A percentile compares a stretch with the other conserved stretches of the same genome.
phyloP scores from a whole-genome alignment of 2,113 vertebrate genomes.

The Genyomyrus donnyi region DNA sequence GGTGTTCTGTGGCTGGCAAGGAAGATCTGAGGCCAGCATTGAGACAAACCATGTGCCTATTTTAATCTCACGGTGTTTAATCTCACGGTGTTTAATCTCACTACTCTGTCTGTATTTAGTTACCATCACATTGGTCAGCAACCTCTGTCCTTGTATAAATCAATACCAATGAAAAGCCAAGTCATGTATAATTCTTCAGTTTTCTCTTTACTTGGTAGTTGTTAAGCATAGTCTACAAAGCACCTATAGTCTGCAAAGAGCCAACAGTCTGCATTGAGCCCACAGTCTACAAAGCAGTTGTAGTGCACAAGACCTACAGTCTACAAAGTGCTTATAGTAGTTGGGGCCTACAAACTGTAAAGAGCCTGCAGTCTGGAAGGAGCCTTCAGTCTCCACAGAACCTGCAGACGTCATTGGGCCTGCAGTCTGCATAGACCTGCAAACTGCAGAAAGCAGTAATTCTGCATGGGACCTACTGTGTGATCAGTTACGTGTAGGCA shows the following conservation, averaged over 20 bases:
- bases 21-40: not conserved
- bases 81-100: not conserved
- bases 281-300: not conserved
- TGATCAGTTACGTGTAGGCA: not conserved
- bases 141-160: not conserved
- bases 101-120: not conserved
- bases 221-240: not conserved
- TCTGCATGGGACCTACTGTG: not conserved
- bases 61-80: not conserved
- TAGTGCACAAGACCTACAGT: not conserved
- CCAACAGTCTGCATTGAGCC: not conserved
- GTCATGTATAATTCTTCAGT: not conserved
- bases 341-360: not conserved
- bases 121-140: not conserved
- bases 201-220: not conserved
- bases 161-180: not conserved
- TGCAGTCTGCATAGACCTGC: not conserved
- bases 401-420: not conserved
- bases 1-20: not conserved
- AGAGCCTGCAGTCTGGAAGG: not conserved
- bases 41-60: not conserved
- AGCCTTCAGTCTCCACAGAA: not conserved
- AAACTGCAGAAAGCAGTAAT: not conserved
- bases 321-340: not conserved
- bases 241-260: not conserved